Evolutionary conservation across 2,113 vertebrate genomes (phyloP).

Genomic region (Mobula hypostoma): DNA sequence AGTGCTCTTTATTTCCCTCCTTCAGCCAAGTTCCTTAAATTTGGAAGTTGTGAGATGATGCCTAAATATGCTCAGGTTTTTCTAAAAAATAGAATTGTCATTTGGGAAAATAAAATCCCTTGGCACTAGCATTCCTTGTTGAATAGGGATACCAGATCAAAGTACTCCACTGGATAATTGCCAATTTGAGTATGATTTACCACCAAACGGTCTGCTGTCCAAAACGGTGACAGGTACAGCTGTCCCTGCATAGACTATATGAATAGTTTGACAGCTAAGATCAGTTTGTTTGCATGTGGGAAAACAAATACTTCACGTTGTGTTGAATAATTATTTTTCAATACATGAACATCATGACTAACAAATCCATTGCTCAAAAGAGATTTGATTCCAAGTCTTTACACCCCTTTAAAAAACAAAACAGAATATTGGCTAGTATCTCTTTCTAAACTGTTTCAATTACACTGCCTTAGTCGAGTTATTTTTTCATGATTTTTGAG

Average conservation of each 20-base stretch:
- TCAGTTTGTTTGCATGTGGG: background rate
- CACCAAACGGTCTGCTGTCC: background rate
- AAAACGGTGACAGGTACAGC: conserved; percentile 26
- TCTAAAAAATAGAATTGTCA: background rate
- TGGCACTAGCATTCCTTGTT: conserved; percentile 7
- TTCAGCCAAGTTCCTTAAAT: conserved; percentile 1
- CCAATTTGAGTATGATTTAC: conserved; percentile 18
- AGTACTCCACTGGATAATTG: background rate
- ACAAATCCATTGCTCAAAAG: background rate
- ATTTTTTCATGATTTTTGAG: background rate
- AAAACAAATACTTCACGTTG: background rate
- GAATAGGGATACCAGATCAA: background rate
- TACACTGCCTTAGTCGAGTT: background rate
- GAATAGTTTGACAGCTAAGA: background rate
- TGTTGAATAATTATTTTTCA: background rate
- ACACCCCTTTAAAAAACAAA: background rate
- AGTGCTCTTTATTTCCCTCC: background rate
- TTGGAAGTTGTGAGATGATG: background rate
- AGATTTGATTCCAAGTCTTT: background rate
- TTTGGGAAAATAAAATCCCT: conserved; percentile 15
- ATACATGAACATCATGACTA: background rate
- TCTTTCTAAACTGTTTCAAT: background rate
- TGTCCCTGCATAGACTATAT: background rate
- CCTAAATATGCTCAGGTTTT: conserved; percentile 5
- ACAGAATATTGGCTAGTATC: background rate